A percentile compares a stretch with the other conserved stretches of the same genome.
Conservation (phyloP, 2,797 vertebrate genomes). For the Clarias platycephalus region DNA sequence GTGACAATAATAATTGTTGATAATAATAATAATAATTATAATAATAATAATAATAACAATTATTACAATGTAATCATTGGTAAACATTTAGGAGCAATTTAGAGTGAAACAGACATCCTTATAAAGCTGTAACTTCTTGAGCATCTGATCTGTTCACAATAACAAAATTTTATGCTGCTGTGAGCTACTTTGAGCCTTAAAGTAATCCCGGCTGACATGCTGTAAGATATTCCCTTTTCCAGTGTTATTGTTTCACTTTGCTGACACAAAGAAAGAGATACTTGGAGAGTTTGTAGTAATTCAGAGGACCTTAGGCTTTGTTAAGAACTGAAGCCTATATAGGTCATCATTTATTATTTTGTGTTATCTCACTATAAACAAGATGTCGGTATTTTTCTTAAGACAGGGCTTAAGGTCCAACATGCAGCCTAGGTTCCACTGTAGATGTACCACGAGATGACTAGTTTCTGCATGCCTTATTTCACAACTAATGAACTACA, state of each 20-base stretch:
- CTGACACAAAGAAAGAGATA: conserved; percentile 32
- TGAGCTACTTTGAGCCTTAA: conserved; percentile 19
- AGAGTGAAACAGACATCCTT: background rate
- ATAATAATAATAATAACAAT: no score
- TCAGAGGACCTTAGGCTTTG: conserved; percentile 10
- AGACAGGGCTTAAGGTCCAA: background rate
- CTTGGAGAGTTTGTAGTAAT: conserved; percentile 2
- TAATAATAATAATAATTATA: no score
- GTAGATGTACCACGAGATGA: background rate
- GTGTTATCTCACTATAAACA: background rate
- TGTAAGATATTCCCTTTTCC: conserved; percentile 21
- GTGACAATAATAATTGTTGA: background rate
- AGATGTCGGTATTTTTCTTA: background rate
- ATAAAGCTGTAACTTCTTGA: background rate
- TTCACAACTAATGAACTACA: background rate
- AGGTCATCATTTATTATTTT: background rate
- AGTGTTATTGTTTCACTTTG: conserved; percentile 36
- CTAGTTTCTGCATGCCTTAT: background rate
- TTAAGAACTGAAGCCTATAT: conserved; percentile 2
- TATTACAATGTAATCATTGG: background rate
- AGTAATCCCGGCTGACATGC: background rate
- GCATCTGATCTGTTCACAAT: background rate
- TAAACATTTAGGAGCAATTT: conserved; percentile 1
- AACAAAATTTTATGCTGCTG: background rate
- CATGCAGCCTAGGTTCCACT: background rate